Evolutionary conservation across 2,888 invertebrate species (phyloP), one percentile per base, ranked within the genome.

Genomic region (Protodeltote pygarga): DNA sequence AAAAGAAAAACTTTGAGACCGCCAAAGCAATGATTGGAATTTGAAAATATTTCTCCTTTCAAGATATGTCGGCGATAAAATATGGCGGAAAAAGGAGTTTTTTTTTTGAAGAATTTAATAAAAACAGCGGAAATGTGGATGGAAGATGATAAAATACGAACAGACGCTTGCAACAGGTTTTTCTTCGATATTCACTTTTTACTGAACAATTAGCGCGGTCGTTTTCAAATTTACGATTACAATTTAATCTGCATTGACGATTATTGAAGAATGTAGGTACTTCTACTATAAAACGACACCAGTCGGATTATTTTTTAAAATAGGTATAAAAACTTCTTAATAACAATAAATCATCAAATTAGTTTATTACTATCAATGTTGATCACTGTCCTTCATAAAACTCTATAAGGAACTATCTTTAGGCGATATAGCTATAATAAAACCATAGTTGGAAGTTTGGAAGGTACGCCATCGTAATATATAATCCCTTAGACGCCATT

Each of bases 131-230:
- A 42, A 50, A 11, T 23, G 10, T 28, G 10, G 57, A 20, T 8
- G 5, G 11, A 5, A 5, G 8, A n/a, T 3, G 23, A 37, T 17
- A 15, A 45, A 19, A 21, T 9, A 13, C 9, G 17, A 24, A 15
- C 15, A 21, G 20, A 3, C 5, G 27, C n/a, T n/a, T n/a, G 46
- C 40, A 61, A 65, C 62, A 47, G 32, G 51, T 35, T 13, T 9
- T n/a, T 5, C 21, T 15, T 6, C 9, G 20, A 19, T 20, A 5
- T 11, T 24, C 28, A 20, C 39, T 19, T 40, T 31, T 19, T 55
- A 41, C 45, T 20, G 14, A 47, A 27, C 17, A 38, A 65, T 41
- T 65, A 54, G 23, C 15, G 19, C 32, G 11, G 23, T 49, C 21
- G 21, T 17, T 24, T 15, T 3, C 3, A 2, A 45, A 33, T 27